phyloP scores from a whole-genome alignment of 2,797 vertebrate genomes.

The Synanceia verrucosa region DNA sequence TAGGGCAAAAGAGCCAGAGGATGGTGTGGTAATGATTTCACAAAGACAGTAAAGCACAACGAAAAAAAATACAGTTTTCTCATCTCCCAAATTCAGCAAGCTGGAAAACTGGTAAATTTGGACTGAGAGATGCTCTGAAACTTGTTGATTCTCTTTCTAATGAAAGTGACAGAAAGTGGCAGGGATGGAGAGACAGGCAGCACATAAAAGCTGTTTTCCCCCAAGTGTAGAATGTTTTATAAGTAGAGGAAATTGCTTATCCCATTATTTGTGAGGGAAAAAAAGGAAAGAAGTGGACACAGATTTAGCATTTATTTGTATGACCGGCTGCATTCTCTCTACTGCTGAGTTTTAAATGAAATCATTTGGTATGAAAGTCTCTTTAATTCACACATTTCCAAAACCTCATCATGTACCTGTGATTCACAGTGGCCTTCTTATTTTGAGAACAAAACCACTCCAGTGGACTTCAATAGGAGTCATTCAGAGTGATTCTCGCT shows the following conservation, averaged over 20 bases:
- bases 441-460: slow-evolving; percentile 52
- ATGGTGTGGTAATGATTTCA: neutral
- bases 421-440: slow-evolving; percentile 42
- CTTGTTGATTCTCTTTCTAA: slow-evolving; percentile 22
- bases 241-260: neutral
- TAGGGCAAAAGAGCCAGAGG: neutral
- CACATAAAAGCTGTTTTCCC: neutral
- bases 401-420: slow-evolving; percentile 51
- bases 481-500: slow-evolving; percentile 33
- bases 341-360: slow-evolving; percentile 38
- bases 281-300: neutral
- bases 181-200: neutral
- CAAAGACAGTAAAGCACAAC: neutral
- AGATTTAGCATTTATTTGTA: slow-evolving; percentile 10
- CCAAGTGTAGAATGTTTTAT: neutral
- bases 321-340: neutral
- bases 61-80: neutral
- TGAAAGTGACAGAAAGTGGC: slow-evolving; percentile 26
- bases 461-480: slow-evolving; percentile 30
- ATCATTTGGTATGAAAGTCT: slow-evolving; percentile 21
- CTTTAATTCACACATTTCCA: slow-evolving; percentile 40
- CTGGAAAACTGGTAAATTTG: slow-evolving; percentile 10
- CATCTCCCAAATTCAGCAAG: slow-evolving; percentile 12
- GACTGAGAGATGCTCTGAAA: slow-evolving; percentile 6
- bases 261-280: slow-evolving; percentile 6